A percentile compares a stretch with the other conserved stretches of the same genome.
Evolutionary conservation across 2,888 invertebrate genomes (phyloP).

Genomic region (Listrodromus nycthemerus): DNA sequence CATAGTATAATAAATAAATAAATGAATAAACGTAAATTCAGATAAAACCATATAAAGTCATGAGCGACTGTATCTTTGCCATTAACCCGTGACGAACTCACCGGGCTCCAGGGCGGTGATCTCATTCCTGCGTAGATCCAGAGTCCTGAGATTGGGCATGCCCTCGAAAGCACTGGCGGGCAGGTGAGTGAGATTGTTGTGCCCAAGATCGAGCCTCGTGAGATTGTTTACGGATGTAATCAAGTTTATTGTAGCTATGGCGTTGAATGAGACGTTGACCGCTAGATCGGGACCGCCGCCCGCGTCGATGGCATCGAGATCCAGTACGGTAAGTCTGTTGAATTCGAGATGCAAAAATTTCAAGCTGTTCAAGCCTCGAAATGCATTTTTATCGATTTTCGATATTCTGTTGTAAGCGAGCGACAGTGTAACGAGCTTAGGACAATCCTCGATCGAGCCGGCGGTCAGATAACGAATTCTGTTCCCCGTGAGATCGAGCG

Average conservation of each 20-base stretch:
- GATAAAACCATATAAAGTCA: not conserved
- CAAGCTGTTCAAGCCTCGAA: slow-evolving; percentile 91
- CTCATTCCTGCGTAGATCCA: slow-evolving; percentile 93
- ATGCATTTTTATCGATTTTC: slow-evolving; percentile 90
- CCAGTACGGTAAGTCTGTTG: slow-evolving; percentile 90
- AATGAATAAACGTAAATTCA: not conserved
- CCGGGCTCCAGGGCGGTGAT: slow-evolving; percentile 92
- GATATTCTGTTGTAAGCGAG: slow-evolving; percentile 93
- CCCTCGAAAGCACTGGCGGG: slow-evolving; percentile 89
- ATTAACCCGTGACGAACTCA: slow-evolving; percentile 74
- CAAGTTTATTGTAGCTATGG: slow-evolving; percentile 88
- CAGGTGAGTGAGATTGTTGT: slow-evolving; percentile 91
- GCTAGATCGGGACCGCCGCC: slow-evolving; percentile 87
- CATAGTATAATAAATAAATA: too few species aligned
- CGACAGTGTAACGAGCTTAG: slow-evolving; percentile 92
- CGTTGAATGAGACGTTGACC: slow-evolving; percentile 93
- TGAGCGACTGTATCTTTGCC: not conserved
- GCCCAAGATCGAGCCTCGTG: slow-evolving; percentile 93
- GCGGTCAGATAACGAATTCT: slow-evolving; percentile 89
- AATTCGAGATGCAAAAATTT: slow-evolving; percentile 92
- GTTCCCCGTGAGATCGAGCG: slow-evolving; percentile 92
- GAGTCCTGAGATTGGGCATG: slow-evolving; percentile 90
- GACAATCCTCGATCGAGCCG: slow-evolving; percentile 91
- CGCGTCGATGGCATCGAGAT: slow-evolving; percentile 79
- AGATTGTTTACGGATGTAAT: slow-evolving; percentile 86